Evolutionary conservation across 2,797 vertebrate genomes (phyloP), one percentile per base, ranked within the genome.

Genomic region (Rhyacichthys aspro): DNA sequence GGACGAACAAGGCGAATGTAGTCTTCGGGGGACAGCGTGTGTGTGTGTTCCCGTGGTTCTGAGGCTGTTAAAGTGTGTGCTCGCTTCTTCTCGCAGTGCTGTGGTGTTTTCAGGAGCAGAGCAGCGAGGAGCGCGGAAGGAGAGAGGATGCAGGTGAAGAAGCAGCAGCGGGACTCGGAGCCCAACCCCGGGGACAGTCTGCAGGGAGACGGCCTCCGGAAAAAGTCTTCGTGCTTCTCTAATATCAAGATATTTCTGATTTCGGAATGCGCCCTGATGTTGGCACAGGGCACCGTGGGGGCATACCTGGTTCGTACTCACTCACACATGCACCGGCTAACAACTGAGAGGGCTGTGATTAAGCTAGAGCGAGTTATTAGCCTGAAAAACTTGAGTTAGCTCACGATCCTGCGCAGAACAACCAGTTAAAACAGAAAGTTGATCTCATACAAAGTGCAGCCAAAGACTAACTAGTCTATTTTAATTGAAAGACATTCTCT

Each of bases 211-310:
- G 90, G 91, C 63, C 90, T 77, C 62, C 88, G 88, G 44, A 94
- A 92, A 86, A 94, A 93, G 76, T 80, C 91, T 14, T 96, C 95
- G 12, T 96, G 96, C 85, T 98, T 98, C 90, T 95, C 94, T 63
- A 98, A 94, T 88, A 98, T 98, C 90, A 98, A 96, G 90, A 94
- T 99, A 81, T 99, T 98, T 86, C 80, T 98, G 82, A 91, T 98
- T 73, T 95, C 97, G 73, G 96, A 98, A 91, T 98, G 97, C 82
- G 96, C 96, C n/a, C 90, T 98, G 73, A 97, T 98, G 96, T 82
- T 98, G 92, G 97, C 97, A 8, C 97, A 98, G 88, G 97, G 96
- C 84, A 99, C 97, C 6, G 97, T 98, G 48, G 97, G 97, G 77
- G 97, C 97, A 12, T 99, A 98, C 92, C 94, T 98, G 96, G 97